These are phyloP conservation scores for Melinopterus prodromus DNA, from an alignment of 2,888 invertebrate species.

Conservation along the genomic window DNA sequence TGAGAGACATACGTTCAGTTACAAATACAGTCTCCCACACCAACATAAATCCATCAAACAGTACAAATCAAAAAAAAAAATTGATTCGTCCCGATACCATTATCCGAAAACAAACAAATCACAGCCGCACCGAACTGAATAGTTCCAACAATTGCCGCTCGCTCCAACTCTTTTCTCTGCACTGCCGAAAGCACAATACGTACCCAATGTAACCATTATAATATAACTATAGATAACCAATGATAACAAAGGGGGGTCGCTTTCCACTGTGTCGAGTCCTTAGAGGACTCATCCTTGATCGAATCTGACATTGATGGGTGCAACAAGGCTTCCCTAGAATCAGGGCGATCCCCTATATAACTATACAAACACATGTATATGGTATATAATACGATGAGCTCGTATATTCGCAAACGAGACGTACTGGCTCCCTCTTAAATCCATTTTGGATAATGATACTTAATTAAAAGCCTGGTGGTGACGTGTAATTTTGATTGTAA, in stretches of 20 bases:
- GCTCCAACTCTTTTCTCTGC: not conserved
- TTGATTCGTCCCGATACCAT: not conserved
- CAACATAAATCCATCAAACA: not conserved
- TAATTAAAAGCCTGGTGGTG: not conserved
- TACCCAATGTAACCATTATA: slow-evolving; percentile 4
- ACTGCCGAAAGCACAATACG: not conserved
- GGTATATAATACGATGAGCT: not conserved
- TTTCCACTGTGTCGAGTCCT: slow-evolving; percentile 4
- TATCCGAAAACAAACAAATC: not conserved
- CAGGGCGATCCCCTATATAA: not conserved
- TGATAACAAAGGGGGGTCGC: not conserved
- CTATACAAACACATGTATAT: not conserved
- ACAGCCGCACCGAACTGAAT: not conserved
- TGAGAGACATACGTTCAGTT: too few relatives aligned
- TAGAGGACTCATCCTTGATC: not conserved
- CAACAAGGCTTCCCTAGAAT: not conserved
- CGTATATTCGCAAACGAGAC: not conserved
- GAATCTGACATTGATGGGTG: not conserved
- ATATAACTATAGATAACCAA: not conserved
- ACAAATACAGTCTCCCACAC: not conserved
- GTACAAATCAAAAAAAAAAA: not conserved
- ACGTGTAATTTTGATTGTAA: not conserved
- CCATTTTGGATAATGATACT: not conserved
- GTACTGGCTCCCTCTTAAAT: not conserved
- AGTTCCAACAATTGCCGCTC: not conserved